Evolutionary conservation across 2,113 vertebrate genomes (phyloP).

Genomic region (Cyphomyrus discorhynchus): DNA sequence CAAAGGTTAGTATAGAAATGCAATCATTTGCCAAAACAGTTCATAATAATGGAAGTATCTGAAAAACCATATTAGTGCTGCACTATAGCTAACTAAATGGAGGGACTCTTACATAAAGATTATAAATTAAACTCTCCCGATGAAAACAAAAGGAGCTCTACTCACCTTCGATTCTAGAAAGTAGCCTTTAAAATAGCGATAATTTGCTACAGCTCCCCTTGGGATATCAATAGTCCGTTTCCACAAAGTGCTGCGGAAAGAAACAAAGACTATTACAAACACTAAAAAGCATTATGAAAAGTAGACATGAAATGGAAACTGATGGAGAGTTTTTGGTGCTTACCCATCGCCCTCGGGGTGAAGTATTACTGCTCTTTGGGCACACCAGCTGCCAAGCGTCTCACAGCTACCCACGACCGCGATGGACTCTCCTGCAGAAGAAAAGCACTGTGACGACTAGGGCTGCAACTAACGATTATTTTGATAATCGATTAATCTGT

Average conservation of each 20-base stretch:
- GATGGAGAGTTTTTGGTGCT: constrained; percentile 1
- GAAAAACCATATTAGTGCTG: background rate
- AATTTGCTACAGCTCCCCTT: constrained; percentile 61
- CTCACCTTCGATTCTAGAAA: constrained; percentile 82
- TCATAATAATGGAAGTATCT: background rate
- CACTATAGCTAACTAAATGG: background rate
- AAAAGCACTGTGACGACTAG: background rate
- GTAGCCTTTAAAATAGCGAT: constrained; percentile 88
- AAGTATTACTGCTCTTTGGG: constrained; percentile 70
- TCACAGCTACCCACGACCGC: constrained; percentile 83
- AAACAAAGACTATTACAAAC: background rate
- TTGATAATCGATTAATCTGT: too few species aligned
- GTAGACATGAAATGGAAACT: background rate
- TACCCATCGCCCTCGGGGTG: constrained; percentile 60
- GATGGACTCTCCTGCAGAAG: constrained; percentile 74
- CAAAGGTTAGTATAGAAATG: background rate
- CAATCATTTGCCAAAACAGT: background rate
- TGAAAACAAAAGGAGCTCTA: constrained; percentile 43
- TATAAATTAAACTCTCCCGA: background rate
- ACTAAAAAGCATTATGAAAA: background rate
- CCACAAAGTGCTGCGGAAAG: constrained; percentile 58
- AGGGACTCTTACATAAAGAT: background rate
- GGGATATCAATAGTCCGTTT: constrained; percentile 62
- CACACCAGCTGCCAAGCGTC: constrained; percentile 78
- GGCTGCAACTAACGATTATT: too few species aligned